phyloP scores from a whole-genome alignment of 2,797 vertebrate genomes.

The Zalophus californianus region DNA sequence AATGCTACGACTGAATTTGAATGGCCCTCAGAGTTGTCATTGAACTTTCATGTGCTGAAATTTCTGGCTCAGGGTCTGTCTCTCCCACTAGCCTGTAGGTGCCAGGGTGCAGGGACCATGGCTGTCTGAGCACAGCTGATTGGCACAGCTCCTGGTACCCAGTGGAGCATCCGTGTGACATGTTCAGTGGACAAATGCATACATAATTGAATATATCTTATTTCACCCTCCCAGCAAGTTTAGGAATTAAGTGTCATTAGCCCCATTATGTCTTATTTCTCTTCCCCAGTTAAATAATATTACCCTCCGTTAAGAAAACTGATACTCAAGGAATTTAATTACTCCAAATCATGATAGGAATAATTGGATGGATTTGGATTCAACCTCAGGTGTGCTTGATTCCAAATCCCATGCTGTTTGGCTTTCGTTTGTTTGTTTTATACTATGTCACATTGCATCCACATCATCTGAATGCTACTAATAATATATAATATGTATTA shows the following conservation, averaged over 20 bases:
- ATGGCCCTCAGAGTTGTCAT: neutral
- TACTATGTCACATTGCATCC: neutral
- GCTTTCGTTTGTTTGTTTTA: neutral
- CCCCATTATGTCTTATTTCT: neutral
- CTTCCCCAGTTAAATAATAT: neutral
- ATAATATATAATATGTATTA: neutral
- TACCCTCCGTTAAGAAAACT: constrained; percentile 21
- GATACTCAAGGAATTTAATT: neutral
- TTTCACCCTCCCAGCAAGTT: neutral
- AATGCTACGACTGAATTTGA: neutral
- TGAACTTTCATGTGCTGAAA: neutral
- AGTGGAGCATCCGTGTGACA: neutral
- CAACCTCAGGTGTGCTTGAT: neutral
- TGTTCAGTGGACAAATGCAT: neutral
- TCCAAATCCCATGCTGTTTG: neutral
- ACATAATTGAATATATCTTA: neutral
- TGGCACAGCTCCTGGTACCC: neutral
- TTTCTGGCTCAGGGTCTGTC: neutral
- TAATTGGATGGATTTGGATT: neutral
- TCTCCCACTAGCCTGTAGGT: neutral
- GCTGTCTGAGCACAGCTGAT: neutral
- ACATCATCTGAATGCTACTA: neutral
- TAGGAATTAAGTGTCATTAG: neutral
- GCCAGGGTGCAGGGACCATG: neutral
- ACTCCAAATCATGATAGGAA: neutral